A percentile compares a stretch with the other conserved stretches of the same genome.
phyloP scores from a whole-genome alignment of 2,888 invertebrate genomes.

The Pollenia amentaria region DNA sequence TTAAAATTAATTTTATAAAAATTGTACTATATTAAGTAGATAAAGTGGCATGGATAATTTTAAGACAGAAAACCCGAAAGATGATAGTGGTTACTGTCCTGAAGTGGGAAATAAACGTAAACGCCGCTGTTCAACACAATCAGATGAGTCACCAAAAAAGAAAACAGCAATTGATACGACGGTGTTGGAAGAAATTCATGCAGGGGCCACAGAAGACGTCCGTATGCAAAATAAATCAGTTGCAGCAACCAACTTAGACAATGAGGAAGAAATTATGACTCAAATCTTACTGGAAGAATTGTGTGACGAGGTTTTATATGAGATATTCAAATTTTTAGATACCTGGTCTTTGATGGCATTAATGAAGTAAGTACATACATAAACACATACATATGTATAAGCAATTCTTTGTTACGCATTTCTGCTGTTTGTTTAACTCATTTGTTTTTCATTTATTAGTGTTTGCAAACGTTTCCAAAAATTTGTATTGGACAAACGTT shows the following conservation, averaged over 20 bases:
- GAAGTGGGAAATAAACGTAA: constrained; percentile 75
- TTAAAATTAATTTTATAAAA: constrained; percentile 1
- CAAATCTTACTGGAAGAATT: constrained; percentile 78
- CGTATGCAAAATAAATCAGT: not conserved
- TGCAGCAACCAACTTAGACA: constrained; percentile 48
- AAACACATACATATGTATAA: too few relatives aligned
- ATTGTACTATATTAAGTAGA: not conserved
- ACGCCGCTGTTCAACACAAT: constrained; percentile 75
- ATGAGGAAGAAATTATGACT: constrained; percentile 38
- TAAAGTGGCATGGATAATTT: constrained; percentile 45
- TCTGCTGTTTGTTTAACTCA: not conserved
- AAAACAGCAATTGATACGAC: constrained; percentile 33
- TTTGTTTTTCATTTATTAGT: constrained; percentile 75
- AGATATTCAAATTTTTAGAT: constrained; percentile 83
- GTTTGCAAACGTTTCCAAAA: constrained; percentile 81
- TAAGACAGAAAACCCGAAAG: not conserved
- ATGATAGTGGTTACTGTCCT: not conserved
- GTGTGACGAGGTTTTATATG: constrained; percentile 83
- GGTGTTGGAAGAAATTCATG: constrained; percentile 27
- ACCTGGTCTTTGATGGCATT: constrained; percentile 80
- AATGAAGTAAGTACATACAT: constrained; percentile 79
- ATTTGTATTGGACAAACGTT: constrained; percentile 81
- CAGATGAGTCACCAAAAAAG: constrained; percentile 71
- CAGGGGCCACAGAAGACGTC: constrained; percentile 14
- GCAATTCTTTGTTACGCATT: constrained; percentile 4